phyloP scores from a whole-genome alignment of 1,140 invertebrate species.

The Dreissena polymorpha region DNA sequence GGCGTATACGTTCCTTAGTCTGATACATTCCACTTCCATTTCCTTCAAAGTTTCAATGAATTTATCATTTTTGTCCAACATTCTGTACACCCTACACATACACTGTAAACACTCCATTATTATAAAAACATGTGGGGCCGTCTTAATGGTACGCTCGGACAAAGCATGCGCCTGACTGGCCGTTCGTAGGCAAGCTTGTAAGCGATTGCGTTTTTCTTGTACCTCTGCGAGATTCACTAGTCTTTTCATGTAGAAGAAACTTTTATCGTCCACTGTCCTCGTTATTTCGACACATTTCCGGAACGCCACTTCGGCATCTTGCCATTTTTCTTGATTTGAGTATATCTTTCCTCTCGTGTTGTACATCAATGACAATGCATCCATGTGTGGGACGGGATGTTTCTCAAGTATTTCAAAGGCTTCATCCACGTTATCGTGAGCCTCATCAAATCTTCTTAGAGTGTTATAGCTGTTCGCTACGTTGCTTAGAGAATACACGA shows the following conservation, averaged over 20 bases:
- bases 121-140: conserved; percentile 22
- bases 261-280: not conserved
- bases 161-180: conserved; percentile 24
- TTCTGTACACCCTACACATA: conserved; percentile 25
- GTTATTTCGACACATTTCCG: conserved; percentile 9
- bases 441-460: conserved; percentile 16
- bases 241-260: conserved; percentile 21
- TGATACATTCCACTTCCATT: conserved; percentile 33
- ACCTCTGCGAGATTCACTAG: conserved; percentile 31
- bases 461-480: conserved; percentile 24
- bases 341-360: conserved; percentile 50
- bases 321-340: not conserved
- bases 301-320: conserved; percentile 11
- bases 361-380: conserved; percentile 24
- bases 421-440: conserved; percentile 26
- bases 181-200: not conserved
- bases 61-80: conserved; percentile 2
- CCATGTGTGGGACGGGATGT: conserved; percentile 1
- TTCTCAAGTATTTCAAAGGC: not conserved
- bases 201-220: not conserved
- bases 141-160: conserved; percentile 5
- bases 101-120: conserved; percentile 33
- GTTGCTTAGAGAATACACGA: conserved; percentile 42
- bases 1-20: too few species aligned
- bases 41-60: conserved; percentile 31